These are phyloP conservation scores for Harpalus rufipes DNA, from an alignment of 2,888 invertebrate genomes.

Conservation along the genomic window DNA sequence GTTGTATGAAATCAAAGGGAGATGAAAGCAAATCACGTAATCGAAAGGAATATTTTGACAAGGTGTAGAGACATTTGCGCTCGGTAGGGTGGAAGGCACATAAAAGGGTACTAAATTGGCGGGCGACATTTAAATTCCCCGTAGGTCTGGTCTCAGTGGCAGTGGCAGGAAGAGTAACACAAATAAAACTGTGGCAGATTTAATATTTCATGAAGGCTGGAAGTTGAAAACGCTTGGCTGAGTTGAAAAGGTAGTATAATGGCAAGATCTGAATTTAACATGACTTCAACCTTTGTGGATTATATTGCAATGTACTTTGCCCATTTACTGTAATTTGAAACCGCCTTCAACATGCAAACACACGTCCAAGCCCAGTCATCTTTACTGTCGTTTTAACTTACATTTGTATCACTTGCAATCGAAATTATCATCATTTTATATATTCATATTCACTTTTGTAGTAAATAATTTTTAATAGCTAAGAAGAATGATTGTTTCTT, in stretches of 20 bases:
- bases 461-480: no score
- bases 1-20: neutral
- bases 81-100: neutral
- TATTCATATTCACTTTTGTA: no score
- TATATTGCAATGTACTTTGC: conserved; percentile 53
- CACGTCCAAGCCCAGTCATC: neutral
- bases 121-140: conserved; percentile 28
- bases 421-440: no score
- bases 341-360: conserved; percentile 12
- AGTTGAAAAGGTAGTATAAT: conserved; percentile 47
- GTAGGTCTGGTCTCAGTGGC: neutral
- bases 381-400: neutral
- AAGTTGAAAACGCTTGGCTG: conserved; percentile 41
- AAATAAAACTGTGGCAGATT: conserved; percentile 55
- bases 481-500: no score
- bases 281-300: conserved; percentile 53
- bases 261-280: conserved; percentile 47
- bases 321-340: conserved; percentile 26
- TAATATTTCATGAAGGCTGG: conserved; percentile 51
- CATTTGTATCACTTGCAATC: neutral
- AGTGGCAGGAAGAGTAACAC: conserved; percentile 29
- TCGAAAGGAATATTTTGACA: neutral
- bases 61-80: conserved; percentile 15
- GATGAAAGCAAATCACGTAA: neutral
- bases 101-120: conserved; percentile 40